These are phyloP conservation scores for Agrilus cyanescens DNA, from an alignment of 2,888 invertebrate genomes.

Conservation along the genomic window DNA sequence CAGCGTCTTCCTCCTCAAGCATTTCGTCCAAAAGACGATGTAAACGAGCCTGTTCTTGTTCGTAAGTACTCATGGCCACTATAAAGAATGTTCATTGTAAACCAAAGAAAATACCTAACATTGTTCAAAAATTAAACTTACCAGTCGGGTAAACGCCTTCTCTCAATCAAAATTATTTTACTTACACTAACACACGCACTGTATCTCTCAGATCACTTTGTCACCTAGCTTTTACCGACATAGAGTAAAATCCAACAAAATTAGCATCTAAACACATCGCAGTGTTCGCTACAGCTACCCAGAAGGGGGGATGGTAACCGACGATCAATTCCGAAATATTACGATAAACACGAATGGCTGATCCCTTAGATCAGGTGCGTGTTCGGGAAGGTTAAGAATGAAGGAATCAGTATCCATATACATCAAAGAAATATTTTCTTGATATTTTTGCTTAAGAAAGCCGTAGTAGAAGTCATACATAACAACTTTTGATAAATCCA, in stretches of 20 bases:
- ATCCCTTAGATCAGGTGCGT: neutral
- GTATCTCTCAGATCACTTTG: neutral
- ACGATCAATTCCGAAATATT: neutral
- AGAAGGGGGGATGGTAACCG: neutral
- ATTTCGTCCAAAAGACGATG: neutral
- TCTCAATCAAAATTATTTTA: neutral
- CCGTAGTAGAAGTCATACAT: no score
- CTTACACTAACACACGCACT: neutral
- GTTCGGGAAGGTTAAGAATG: neutral
- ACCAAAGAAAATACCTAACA: neutral
- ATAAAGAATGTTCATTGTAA: neutral
- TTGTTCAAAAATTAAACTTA: neutral
- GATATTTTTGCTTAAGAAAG: no score
- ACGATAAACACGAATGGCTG: neutral
- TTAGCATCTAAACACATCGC: neutral
- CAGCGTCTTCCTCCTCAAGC: neutral
- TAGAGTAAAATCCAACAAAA: neutral
- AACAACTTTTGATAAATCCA: no score
- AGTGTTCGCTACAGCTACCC: neutral
- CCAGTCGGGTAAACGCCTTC: neutral
- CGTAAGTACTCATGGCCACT: neutral
- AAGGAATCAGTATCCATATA: no score
- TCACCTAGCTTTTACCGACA: neutral
- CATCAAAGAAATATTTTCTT: no score
- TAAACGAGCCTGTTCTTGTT: neutral